Percentiles rank a stretch among this genome's conserved stretches.
These are phyloP conservation scores for Gnatocerus cornutus DNA, from an alignment of 2,888 invertebrate species.

Conservation along the genomic window DNA sequence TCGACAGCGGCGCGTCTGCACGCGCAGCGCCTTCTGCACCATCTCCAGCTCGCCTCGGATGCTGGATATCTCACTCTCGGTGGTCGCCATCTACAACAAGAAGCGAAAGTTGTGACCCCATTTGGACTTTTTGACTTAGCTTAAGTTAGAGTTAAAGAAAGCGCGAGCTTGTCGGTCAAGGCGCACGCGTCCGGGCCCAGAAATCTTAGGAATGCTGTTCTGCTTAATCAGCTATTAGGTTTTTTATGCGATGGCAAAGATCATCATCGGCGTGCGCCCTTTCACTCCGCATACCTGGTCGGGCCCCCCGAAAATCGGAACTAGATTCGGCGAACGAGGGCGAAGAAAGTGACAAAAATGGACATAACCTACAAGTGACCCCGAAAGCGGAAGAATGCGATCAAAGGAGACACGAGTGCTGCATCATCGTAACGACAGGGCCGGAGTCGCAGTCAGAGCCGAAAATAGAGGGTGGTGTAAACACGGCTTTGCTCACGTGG, in stretches of 20 bases:
- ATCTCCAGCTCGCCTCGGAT: slow-evolving; percentile 78
- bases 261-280: slow-evolving; percentile 49
- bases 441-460: too few relatives aligned
- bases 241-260: slow-evolving; percentile 58
- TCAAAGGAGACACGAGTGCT: too few relatives aligned
- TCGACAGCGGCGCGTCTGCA: slow-evolving; percentile 79
- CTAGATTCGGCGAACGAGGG: background rate
- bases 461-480: too few relatives aligned
- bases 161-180: slow-evolving; percentile 36
- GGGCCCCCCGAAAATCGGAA: slow-evolving; percentile 2
- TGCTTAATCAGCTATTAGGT: slow-evolving; percentile 62
- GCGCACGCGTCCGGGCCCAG: slow-evolving; percentile 51
- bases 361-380: background rate
- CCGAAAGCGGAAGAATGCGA: too few relatives aligned
- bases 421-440: too few relatives aligned
- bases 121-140: background rate
- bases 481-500: too few relatives aligned
- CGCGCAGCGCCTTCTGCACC: slow-evolving; percentile 79
- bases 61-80: slow-evolving; percentile 76
- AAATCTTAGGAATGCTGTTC: slow-evolving; percentile 63
- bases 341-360: background rate
- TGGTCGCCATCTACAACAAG: slow-evolving; percentile 76
- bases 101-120: slow-evolving; percentile 4
- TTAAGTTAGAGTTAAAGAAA: background rate
- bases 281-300: too few relatives aligned